Percentiles rank a stretch among this genome's conserved stretches.
Conservation (phyloP, 2,113 vertebrate genomes). For the Planiliza haematocheilus region DNA sequence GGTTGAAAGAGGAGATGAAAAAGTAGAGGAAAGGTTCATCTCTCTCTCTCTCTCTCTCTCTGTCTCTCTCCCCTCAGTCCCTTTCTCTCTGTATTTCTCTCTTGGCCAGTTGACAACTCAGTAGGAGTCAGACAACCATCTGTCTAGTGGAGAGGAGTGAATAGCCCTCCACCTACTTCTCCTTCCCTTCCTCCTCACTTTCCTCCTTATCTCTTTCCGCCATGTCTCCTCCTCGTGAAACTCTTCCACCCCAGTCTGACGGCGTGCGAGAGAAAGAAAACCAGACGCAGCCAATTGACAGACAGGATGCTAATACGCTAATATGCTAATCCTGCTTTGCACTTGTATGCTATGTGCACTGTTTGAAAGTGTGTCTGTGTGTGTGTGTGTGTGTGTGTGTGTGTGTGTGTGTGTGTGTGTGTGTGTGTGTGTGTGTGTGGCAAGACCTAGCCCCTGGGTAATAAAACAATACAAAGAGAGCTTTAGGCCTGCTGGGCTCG, state of each 20-base stretch:
- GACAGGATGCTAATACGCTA: constrained; percentile 76
- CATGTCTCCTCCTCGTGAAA: constrained; percentile 30
- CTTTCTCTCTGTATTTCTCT: constrained; percentile 48
- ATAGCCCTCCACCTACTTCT: constrained; percentile 46
- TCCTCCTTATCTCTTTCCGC: constrained; percentile 22
- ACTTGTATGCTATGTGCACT: constrained; percentile 81
- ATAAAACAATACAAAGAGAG: constrained; percentile 84
- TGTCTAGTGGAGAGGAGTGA: constrained; percentile 66
- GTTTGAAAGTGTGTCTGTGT: constrained; percentile 58
- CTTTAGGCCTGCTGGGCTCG: constrained; percentile 77
- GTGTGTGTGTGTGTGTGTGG: constrained; percentile 54
- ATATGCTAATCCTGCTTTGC: constrained; percentile 86
- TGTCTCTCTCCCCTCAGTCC: constrained; percentile 46
- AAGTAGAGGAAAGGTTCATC: constrained; percentile 71
- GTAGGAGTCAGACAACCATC: constrained; percentile 77
- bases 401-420: constrained; percentile 15
- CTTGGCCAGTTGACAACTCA: constrained; percentile 76
- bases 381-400: constrained; percentile 32
- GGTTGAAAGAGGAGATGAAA: constrained; percentile 67
- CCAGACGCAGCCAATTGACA: constrained; percentile 63
- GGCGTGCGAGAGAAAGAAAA: constrained; percentile 57
- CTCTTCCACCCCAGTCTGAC: constrained; percentile 62
- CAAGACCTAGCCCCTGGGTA: constrained; percentile 74
- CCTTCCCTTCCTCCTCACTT: constrained; percentile 8
- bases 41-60: constrained; percentile 41